Conservation (phyloP, 2,797 vertebrate genomes). For the Sus cebifrons region DNA sequence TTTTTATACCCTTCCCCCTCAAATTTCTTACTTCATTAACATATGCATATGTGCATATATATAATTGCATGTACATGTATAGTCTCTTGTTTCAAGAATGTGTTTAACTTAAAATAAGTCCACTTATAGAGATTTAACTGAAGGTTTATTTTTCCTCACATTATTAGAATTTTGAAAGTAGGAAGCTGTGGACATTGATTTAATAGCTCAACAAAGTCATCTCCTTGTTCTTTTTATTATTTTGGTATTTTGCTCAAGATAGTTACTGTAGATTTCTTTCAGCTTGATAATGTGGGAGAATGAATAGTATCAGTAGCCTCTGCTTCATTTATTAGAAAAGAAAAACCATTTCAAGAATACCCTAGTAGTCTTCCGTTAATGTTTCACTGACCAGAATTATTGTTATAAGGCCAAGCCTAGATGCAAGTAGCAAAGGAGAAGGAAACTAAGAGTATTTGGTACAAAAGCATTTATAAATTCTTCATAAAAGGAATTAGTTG, state of each 20-base stretch:
- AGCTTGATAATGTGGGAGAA: background rate
- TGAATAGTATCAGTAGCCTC: background rate
- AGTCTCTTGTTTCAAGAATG: constrained; percentile 23
- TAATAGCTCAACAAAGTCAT: background rate
- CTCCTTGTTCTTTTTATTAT: background rate
- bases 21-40: background rate
- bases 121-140: background rate
- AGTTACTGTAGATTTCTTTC: background rate
- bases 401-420: background rate
- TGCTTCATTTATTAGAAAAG: background rate
- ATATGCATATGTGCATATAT: background rate
- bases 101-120: constrained; percentile 23
- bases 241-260: background rate
- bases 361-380: background rate
- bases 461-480: background rate
- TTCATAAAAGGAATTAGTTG: background rate
- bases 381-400: background rate
- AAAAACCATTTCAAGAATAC: background rate
- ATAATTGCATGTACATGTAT: background rate
- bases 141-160: background rate
- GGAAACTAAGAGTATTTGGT: background rate
- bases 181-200: background rate
- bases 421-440: background rate
- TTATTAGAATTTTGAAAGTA: constrained; percentile 33
- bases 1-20: background rate